Conservation (phyloP, 30 jellyfish, hydroid and myxozoan genomes). For the Hydractinia symbiolongicarpus region DNA sequence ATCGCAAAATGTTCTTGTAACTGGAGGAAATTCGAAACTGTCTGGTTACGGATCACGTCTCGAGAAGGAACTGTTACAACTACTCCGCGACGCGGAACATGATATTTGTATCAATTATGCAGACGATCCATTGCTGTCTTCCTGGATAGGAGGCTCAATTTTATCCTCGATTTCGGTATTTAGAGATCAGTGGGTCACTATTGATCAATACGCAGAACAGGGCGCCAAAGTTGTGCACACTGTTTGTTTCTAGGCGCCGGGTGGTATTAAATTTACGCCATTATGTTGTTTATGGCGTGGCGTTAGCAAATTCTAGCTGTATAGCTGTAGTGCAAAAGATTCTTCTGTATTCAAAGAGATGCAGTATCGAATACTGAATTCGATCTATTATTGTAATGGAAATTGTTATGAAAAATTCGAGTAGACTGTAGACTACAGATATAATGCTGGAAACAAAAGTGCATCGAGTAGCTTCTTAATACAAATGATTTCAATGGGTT, state of each 20-base stretch:
- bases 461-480: no score
- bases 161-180: constrained; percentile 74
- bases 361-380: no score
- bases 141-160: constrained; percentile 97
- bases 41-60: constrained; percentile 73
- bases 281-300: no score
- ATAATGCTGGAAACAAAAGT: no score
- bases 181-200: constrained; percentile 66
- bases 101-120: constrained; percentile 41
- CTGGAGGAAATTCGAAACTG: constrained; percentile 77
- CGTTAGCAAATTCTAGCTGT: no score
- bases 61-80: constrained; percentile 42
- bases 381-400: no score
- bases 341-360: no score
- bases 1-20: constrained; percentile 54
- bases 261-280: no score
- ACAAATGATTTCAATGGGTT: no score
- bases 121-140: constrained; percentile 66
- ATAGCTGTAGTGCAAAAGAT: no score
- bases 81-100: constrained; percentile 21
- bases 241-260: constrained; percentile 42
- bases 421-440: no score
- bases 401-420: no score
- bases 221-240: constrained; percentile 75
- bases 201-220: constrained; percentile 82